These are phyloP conservation scores for Strix aluco DNA, from an alignment of 2,113 vertebrate species.

Conservation along the genomic window DNA sequence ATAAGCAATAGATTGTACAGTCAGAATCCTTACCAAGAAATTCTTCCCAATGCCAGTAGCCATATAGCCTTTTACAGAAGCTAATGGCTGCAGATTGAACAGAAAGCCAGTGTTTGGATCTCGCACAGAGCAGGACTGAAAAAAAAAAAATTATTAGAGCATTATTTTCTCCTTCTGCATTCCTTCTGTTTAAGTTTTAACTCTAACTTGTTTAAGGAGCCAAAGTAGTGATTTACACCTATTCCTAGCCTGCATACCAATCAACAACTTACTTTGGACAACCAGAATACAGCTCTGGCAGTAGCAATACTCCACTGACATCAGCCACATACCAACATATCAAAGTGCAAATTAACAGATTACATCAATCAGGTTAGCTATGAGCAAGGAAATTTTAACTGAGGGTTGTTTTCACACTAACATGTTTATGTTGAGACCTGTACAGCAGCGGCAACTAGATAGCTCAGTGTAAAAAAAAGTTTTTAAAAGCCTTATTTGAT, in stretches of 20 bases:
- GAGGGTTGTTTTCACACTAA: neutral
- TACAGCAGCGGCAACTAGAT: neutral
- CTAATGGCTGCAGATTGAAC: slow-evolving; percentile 85
- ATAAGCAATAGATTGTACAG: neutral
- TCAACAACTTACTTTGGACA: neutral
- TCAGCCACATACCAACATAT: neutral
- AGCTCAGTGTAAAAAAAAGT: neutral
- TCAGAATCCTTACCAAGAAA: slow-evolving; percentile 79
- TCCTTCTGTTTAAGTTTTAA: neutral
- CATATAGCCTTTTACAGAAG: slow-evolving; percentile 72
- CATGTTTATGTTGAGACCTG: neutral
- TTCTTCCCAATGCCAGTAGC: slow-evolving; percentile 75
- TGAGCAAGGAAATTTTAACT: neutral
- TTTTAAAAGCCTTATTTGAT: neutral
- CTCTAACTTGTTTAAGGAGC: neutral
- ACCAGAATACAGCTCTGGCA: neutral
- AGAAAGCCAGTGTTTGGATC: slow-evolving; percentile 88
- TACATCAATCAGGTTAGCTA: neutral
- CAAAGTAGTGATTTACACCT: neutral
- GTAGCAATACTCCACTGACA: neutral
- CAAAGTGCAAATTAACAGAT: neutral
- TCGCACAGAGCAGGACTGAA: slow-evolving; percentile 82
- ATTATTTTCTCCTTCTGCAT: neutral
- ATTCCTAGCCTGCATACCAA: neutral
- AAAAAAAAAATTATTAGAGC: neutral